Evolutionary conservation across 2,113 vertebrate species (phyloP), one percentile per base, ranked within the genome.

Genomic region (Cavia porcellus): DNA sequence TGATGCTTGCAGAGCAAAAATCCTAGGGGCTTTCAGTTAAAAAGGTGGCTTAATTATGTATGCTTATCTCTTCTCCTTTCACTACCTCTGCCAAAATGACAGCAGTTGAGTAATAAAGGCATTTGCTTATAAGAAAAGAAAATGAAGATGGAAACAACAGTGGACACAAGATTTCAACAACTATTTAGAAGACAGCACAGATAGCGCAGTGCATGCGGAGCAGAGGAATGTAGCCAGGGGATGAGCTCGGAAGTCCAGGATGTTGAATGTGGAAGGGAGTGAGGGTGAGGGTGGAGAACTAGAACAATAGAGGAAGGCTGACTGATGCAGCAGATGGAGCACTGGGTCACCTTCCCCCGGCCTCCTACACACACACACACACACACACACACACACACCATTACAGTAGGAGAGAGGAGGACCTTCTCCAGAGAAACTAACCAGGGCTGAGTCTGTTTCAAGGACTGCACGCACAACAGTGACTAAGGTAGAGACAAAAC

Each of bases 31-130:
- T 92, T 77, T 70, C 94, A 50, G 59, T 64, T 84, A 50, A 95
- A 94, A 95, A 83, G 68, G 32, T 59, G 50, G 90, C 88, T 94
- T 92, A 92, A 86, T 83, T 92, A 75, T 24, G 25, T 25, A 25
- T 50, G 74, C 14, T 86, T 92, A 52, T 83, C 64, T 72, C 59
- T 81, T 88, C 70, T 80, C 50, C 25, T 89, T 75, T 45, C 32
- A 57, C 70, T 84, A 92, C 32, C 62, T 92, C 57, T 90, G 42
- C 22, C 32, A 91, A 96, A 94, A 89, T 47, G n/a, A 82, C 30
- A 91, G 15, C 59, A 28, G 72, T 64, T 82, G 12, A 92, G 79
- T 55, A 90, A 68, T 45, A 90, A 80, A 79, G 11, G 28, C 30
- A 62, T 79, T 86, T 94, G 22, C 32, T 47, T 32, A 35, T 68